A percentile compares a stretch with the other conserved stretches of the same genome.
Conservation (phyloP, 2,113 vertebrate genomes). For the Corynorhinus townsendii region DNA sequence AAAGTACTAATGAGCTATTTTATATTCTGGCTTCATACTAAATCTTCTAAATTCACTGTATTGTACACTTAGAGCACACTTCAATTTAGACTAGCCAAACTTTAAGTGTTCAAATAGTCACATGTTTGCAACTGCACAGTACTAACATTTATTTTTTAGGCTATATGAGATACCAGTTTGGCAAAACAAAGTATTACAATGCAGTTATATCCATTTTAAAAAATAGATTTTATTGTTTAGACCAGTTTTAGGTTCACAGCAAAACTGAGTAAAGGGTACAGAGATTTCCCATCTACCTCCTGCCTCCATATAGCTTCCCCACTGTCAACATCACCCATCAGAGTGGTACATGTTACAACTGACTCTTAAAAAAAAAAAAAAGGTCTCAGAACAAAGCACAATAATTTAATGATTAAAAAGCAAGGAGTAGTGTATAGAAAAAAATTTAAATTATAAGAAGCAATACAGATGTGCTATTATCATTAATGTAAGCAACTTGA, state of each 20-base stretch:
- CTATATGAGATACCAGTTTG: background rate
- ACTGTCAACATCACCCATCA: background rate
- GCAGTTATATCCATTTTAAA: background rate
- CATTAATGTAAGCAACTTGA: background rate
- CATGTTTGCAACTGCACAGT: background rate
- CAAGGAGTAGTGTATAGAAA: background rate
- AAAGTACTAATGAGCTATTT: background rate
- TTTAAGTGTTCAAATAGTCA: background rate
- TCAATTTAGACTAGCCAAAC: background rate
- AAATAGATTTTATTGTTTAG: background rate
- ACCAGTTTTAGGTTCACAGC: background rate
- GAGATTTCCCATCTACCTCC: background rate
- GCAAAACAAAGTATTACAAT: slow-evolving; percentile 17
- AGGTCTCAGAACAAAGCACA: background rate
- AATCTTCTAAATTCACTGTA: background rate
- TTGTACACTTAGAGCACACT: background rate
- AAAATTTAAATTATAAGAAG: background rate
- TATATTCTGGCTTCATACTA: background rate
- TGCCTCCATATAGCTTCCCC: background rate
- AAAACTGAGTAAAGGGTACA: background rate
- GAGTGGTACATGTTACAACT: background rate
- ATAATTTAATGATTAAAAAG: background rate
- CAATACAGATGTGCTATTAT: background rate
- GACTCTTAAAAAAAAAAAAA: background rate
- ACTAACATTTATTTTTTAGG: background rate